A percentile compares a stretch with the other conserved stretches of the same genome.
These are phyloP conservation scores for Tadarida brasiliensis DNA, from an alignment of 2,797 vertebrate genomes.

Conservation along the genomic window DNA sequence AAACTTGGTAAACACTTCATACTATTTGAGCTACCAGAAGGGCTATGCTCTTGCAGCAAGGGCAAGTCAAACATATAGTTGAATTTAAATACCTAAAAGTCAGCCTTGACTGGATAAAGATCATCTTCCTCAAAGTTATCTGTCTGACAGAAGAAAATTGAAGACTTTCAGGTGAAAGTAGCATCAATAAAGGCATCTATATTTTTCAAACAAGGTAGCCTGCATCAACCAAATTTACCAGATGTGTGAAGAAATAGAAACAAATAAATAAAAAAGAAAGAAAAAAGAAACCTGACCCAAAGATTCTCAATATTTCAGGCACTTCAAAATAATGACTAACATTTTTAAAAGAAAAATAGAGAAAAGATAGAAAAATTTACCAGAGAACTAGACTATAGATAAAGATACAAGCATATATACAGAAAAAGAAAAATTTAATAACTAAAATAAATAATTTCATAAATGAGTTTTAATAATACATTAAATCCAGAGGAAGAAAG, in stretches of 20 bases:
- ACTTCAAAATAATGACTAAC: constrained; percentile 18
- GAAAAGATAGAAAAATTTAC: neutral
- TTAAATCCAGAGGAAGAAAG: neutral
- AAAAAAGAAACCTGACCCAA: neutral
- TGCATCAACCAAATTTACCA: constrained; percentile 32
- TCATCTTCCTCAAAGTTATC: neutral
- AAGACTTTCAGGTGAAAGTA: neutral
- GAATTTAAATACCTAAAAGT: neutral
- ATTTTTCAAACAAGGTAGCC: neutral
- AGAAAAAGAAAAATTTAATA: neutral
- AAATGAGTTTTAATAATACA: neutral
- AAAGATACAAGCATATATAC: neutral
- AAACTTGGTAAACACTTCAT: neutral
- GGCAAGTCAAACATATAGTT: neutral
- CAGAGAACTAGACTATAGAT: neutral
- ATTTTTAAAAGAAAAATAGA: neutral
- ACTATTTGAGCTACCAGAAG: neutral
- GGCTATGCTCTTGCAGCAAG: neutral
- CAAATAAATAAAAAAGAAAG: neutral
- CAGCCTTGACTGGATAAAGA: neutral
- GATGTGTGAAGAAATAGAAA: neutral
- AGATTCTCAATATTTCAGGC: neutral
- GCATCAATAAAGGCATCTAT: neutral
- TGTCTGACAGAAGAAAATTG: neutral
- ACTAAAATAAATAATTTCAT: neutral